Percentiles rank a stretch among this genome's conserved stretches.
phyloP scores from a whole-genome alignment of 2,888 invertebrate species.

The Limnephilus rhombicus region DNA sequence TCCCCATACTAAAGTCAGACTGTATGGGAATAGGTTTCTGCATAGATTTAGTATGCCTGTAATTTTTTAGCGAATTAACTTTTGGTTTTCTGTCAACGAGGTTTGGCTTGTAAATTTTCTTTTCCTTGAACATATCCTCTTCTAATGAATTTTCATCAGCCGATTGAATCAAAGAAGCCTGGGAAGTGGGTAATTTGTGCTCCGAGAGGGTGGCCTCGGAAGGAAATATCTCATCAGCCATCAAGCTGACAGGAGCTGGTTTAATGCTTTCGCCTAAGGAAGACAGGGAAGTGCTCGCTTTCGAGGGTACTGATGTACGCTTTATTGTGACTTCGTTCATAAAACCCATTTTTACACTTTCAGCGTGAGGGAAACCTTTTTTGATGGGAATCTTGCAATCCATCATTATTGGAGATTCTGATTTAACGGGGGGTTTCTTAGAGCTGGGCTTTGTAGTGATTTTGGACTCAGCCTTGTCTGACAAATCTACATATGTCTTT shows the following conservation, averaged over 20 bases:
- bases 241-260: constrained; percentile 52
- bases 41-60: constrained; percentile 73
- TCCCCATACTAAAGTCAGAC: constrained; percentile 47
- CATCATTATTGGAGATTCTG: constrained; percentile 43
- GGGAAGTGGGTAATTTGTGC: constrained; percentile 57
- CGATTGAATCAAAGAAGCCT: constrained; percentile 35
- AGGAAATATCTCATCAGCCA: constrained; percentile 63
- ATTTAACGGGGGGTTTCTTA: constrained; percentile 48
- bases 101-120: constrained; percentile 67
- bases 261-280: constrained; percentile 25
- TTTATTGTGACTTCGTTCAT: constrained; percentile 64
- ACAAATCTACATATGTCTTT: constrained; percentile 64
- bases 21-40: constrained; percentile 60
- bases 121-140: constrained; percentile 67
- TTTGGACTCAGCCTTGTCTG: constrained; percentile 60
- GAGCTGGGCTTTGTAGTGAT: constrained; percentile 56
- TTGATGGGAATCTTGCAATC: constrained; percentile 64
- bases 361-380: constrained; percentile 53
- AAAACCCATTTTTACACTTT: constrained; percentile 52
- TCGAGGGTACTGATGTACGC: constrained; percentile 54
- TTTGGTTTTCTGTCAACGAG: constrained; percentile 70
- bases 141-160: constrained; percentile 66
- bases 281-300: constrained; percentile 1
- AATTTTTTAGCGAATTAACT: constrained; percentile 75
- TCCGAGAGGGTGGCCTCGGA: constrained; percentile 61